A percentile compares a stretch with the other conserved stretches of the same genome.
phyloP scores from a whole-genome alignment of 2,797 vertebrate species.

The Philypnodon macrostomus region DNA sequence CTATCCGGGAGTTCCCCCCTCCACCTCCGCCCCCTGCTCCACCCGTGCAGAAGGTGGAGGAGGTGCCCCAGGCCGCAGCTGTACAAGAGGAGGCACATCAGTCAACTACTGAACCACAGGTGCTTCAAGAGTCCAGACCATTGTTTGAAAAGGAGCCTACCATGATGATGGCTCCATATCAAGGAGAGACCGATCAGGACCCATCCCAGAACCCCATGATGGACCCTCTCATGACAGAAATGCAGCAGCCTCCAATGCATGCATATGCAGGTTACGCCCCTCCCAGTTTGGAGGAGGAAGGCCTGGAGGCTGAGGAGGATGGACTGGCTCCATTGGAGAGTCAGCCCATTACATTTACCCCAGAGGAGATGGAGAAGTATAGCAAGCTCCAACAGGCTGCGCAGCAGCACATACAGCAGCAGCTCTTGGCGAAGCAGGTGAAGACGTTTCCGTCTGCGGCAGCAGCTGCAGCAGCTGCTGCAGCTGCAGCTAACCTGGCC shows the following conservation, averaged over 20 bases:
- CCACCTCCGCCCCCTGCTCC: constrained; percentile 77
- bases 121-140: constrained; percentile 60
- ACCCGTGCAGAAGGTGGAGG: constrained; percentile 70
- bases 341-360: constrained; percentile 97
- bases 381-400: constrained; percentile 97
- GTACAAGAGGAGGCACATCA: constrained; percentile 59
- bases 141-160: constrained; percentile 75
- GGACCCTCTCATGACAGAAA: constrained; percentile 80
- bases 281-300: constrained; percentile 82
- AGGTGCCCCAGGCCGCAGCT: constrained; percentile 46
- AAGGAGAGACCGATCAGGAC: constrained; percentile 76
- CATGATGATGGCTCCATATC: constrained; percentile 72
- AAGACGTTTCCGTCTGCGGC: constrained; percentile 89
- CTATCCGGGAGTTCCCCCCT: constrained; percentile 81
- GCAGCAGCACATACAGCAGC: constrained; percentile 98
- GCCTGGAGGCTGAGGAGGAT: constrained; percentile 79
- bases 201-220: constrained; percentile 78
- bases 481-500: constrained; percentile 70
- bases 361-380: constrained; percentile 99
- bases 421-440: constrained; percentile 95
- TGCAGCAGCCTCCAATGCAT: constrained; percentile 78
- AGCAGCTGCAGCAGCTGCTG: constrained; percentile 73
- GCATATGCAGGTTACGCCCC: constrained; percentile 84
- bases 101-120: constrained; percentile 61
- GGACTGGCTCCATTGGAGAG: constrained; percentile 93